Evolutionary conservation across 2,797 vertebrate species (phyloP), one percentile per base, ranked within the genome.

Genomic region (Moxostoma hubbsi): DNA sequence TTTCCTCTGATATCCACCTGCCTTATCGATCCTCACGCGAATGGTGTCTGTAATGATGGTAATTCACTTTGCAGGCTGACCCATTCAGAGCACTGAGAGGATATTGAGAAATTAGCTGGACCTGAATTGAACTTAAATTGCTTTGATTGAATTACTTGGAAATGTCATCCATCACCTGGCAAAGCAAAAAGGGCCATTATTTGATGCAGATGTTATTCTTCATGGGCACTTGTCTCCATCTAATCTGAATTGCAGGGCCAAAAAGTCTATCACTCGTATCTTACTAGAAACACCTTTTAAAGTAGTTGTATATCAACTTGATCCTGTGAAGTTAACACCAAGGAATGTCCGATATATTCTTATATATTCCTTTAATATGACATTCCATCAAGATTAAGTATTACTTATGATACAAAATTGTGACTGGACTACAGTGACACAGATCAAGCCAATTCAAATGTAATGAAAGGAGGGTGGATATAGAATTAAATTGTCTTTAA

Each of bases 121-220:
- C 73, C 72, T 72, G 70, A 80, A 85, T 70, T 82, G 77, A 82
- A 80, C 77, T 82, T 70, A 79, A 84, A 83, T 84, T 70, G 80
- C 11, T 75, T 70, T 85, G 84, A 85, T 85, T 80, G 80, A 82
- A 83, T 85, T 85, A 83, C 74, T 68, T 82, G 70, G 84, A 83
- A 84, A 82, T 82, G 77, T 74, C 69, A 83, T 85, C 84, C 80
- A 83, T 85, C 77, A 72, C 76, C 58, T 79, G 70, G 69, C 81
- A 80, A 77, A 74, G 82, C 81, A 77, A 82, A 82, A 70, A 73
- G 50, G 50, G 73, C 66, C 74, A 68, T 83, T 83, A 80, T 61
- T 69, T 63, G 72, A 75, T 71, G 71, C 72, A 75, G 71, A 70
- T 73, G 45, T 74, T 78, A 61, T 68, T 62, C 13, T 82, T 76